Evolutionary conservation across 1,140 invertebrate genomes (phyloP), one percentile per base, ranked within the genome.

Genomic region (Lithobius niger): DNA sequence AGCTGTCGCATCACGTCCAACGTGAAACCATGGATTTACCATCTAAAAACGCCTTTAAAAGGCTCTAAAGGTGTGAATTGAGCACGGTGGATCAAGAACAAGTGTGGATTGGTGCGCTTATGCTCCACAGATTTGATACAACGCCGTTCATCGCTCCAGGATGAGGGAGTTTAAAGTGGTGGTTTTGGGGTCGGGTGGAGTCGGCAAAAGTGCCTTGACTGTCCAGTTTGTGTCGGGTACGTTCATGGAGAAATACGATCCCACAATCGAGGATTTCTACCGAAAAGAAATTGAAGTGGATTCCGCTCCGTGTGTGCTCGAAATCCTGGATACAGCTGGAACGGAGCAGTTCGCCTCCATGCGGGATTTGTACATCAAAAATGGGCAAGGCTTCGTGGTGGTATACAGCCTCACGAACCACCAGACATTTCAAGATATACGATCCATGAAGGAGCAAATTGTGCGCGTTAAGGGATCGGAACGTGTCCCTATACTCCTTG

Each of bases 131-230:
- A n/a, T n/a, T n/a, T n/a, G n/a, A n/a, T n/a, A n/a, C n/a, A n/a
- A n/a, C n/a, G n/a, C n/a, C n/a, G n/a, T n/a, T n/a, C n/a, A n/a
- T n/a, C n/a, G n/a, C n/a, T n/a, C n/a, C n/a, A n/a, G n/a, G 19
- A 97, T 98, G 94, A 85, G 92, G 74, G 94, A 97, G 79, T 97
- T 97, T 77, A 97, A 98, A 82, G 90, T 98, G 65, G 95, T 98
- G 64, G 94, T 98, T 69, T 79, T 98, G 70, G 96, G 96, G 58
- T 94, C 88, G 77, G 96, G 95, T 73, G 95, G 95, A 79, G 95
- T 99, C 70, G 88, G 95, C 58, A 98, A 99, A 78, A 91, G 86
- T 73, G 94, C 95, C 63, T 79, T 98, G 67, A 99, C 95, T 57
- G 95, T 99, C 57, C 95, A 98, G 75, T 99, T 99, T 76, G 95